These are phyloP conservation scores for Odontomyia ornata DNA, from an alignment of 2,888 invertebrate species.

Conservation along the genomic window DNA sequence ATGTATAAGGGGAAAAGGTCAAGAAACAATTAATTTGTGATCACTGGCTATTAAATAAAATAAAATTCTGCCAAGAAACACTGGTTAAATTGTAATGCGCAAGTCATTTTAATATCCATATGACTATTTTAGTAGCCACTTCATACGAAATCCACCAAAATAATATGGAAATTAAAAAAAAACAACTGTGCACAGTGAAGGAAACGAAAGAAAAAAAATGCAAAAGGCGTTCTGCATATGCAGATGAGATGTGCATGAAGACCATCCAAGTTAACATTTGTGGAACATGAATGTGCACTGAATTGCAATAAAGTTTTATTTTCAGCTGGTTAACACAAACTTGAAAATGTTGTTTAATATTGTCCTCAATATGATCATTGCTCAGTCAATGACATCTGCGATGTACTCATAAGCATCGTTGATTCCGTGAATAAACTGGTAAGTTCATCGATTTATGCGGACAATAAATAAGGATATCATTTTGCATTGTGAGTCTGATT, in stretches of 20 bases:
- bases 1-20: slow-evolving; percentile 7
- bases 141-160: neutral
- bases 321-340: slow-evolving; percentile 26
- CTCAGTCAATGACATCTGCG: neutral
- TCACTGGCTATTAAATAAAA: neutral
- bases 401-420: neutral
- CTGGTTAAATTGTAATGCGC: slow-evolving; percentile 7
- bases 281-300: slow-evolving; percentile 38
- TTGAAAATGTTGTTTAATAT: slow-evolving; percentile 34
- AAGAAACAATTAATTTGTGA: slow-evolving; percentile 40
- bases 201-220: neutral
- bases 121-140: neutral
- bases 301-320: slow-evolving; percentile 41
- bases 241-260: slow-evolving; percentile 25
- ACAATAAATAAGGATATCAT: too few species aligned
- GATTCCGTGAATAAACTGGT: neutral
- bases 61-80: neutral
- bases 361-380: neutral
- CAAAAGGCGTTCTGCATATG: slow-evolving; percentile 34
- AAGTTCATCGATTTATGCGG: too few species aligned
- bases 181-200: neutral
- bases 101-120: neutral
- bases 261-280: slow-evolving; percentile 1
- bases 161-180: neutral
- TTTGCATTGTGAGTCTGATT: too few species aligned